phyloP scores from a whole-genome alignment of 2,888 invertebrate genomes.

The Pandemis corylana region DNA sequence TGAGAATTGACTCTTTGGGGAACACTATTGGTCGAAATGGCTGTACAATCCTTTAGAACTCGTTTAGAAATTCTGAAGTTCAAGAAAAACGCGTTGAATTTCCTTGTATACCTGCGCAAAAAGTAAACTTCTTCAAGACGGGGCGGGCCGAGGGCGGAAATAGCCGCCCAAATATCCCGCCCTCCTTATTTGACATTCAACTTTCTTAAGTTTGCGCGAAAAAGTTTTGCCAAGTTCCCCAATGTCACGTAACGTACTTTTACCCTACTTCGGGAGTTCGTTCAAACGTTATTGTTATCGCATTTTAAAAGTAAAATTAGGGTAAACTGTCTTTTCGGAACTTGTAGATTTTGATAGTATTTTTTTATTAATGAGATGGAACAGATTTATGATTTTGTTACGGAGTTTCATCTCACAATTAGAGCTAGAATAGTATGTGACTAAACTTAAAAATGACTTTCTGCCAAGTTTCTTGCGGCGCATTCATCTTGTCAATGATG shows the following conservation, averaged over 20 bases:
- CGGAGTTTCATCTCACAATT: too few relatives aligned
- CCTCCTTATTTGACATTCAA: slow-evolving; percentile 78
- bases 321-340: neutral
- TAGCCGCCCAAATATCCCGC: slow-evolving; percentile 72
- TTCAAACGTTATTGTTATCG: slow-evolving; percentile 44
- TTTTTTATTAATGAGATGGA: neutral
- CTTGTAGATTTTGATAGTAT: neutral
- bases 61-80: neutral
- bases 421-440: too few relatives aligned
- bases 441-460: too few relatives aligned
- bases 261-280: slow-evolving; percentile 57
- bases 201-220: slow-evolving; percentile 70
- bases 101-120: slow-evolving; percentile 48
- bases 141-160: slow-evolving; percentile 73
- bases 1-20: too few relatives aligned
- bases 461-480: too few relatives aligned
- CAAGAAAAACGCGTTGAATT: slow-evolving; percentile 36
- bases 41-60: too few relatives aligned
- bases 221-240: slow-evolving; percentile 73
- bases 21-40: too few relatives aligned
- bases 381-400: too few relatives aligned
- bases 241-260: slow-evolving; percentile 69
- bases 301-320: slow-evolving; percentile 16
- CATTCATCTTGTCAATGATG: too few relatives aligned
- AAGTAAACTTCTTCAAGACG: slow-evolving; percentile 71